Evolutionary conservation across 2,888 invertebrate species (phyloP), one percentile per base, ranked within the genome.

Genomic region (Limnephilus rhombicus): DNA sequence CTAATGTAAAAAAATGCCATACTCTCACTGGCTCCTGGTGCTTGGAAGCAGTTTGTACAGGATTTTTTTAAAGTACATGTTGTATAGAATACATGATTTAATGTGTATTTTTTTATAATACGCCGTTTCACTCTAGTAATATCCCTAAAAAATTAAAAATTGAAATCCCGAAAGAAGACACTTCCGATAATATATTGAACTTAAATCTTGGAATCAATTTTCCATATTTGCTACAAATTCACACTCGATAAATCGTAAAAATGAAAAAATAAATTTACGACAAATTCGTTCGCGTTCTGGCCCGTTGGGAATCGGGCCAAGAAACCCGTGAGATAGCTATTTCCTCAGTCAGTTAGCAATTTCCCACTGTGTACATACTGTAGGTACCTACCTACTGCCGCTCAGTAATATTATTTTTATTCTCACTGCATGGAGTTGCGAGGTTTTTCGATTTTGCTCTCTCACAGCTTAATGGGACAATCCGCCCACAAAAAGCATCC

Each of bases 401-500:
- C n/a, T 68, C 68, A 24, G 68, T 9, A 24, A 68, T n/a, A n/a
- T 68, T 68, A n/a, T 24, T 68, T 24, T 68, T 53, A 68, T 24
- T 68, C 24, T n/a, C 68, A 68, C 5, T 68, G 41, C 41, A 41
- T 41, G 68, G 83, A 31, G 29, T 53, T 87, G 49, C 86, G 29
- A 68, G 68, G 53, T 87, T 68, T 87, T 87, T 87, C 87, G 31
- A 87, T 87, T 87, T 53, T 5, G 31, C 87, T 53, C 53, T 24
- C 37, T 41, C 37, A 68, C 37, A 80, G 88, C 31, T 34, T 80
- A 89, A 89, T 80, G 80, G 37, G 88, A 37, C 37, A 41, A 34
- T 80, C 31, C 37, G 24, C 34, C 88, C 88, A 34, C 88, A 89
- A 80, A 86, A 89, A 80, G 41, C 88, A 37, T 89, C 80, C 80